Percentiles rank a stretch among this genome's conserved stretches.
Evolutionary conservation across 2,888 invertebrate genomes (phyloP).

Genomic region (Sarcophaga variegata): DNA sequence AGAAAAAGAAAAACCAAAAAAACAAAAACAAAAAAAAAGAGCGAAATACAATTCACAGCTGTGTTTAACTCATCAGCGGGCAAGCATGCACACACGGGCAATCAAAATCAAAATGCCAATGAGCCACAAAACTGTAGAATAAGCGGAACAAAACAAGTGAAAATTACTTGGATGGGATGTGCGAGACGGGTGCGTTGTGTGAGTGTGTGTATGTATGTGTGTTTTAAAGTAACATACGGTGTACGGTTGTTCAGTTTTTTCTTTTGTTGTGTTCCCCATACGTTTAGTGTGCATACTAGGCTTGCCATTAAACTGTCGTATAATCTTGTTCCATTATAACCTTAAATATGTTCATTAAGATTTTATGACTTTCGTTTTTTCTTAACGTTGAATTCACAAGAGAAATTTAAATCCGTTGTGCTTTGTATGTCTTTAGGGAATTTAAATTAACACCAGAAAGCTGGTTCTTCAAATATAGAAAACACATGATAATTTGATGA

Average conservation of each 20-base stretch:
- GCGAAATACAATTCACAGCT: constrained; percentile 39
- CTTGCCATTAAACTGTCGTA: neutral
- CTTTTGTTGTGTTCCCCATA: neutral
- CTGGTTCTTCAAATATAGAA: too few species aligned
- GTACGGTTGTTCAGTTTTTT: constrained; percentile 13
- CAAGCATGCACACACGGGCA: constrained; percentile 37
- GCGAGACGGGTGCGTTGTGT: neutral
- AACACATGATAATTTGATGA: too few species aligned
- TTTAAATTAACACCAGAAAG: too few species aligned
- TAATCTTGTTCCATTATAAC: too few species aligned
- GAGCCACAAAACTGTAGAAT: constrained; percentile 65
- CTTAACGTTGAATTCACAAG: too few species aligned
- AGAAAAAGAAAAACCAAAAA: neutral
- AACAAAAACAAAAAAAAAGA: neutral
- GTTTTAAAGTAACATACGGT: neutral
- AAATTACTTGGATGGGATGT: constrained; percentile 5
- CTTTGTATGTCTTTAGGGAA: too few species aligned
- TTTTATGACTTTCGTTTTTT: too few species aligned
- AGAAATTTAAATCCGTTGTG: too few species aligned
- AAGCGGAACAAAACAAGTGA: constrained; percentile 60
- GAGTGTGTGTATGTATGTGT: constrained; percentile 10
- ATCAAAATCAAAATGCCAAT: constrained; percentile 67
- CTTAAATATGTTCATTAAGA: too few species aligned
- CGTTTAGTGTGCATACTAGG: neutral
- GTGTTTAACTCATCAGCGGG: constrained; percentile 40